These are phyloP conservation scores for rat (Rattus norvegicus) DNA, from an alignment of 2,113 vertebrate species.

Conservation along the genomic window DNA sequence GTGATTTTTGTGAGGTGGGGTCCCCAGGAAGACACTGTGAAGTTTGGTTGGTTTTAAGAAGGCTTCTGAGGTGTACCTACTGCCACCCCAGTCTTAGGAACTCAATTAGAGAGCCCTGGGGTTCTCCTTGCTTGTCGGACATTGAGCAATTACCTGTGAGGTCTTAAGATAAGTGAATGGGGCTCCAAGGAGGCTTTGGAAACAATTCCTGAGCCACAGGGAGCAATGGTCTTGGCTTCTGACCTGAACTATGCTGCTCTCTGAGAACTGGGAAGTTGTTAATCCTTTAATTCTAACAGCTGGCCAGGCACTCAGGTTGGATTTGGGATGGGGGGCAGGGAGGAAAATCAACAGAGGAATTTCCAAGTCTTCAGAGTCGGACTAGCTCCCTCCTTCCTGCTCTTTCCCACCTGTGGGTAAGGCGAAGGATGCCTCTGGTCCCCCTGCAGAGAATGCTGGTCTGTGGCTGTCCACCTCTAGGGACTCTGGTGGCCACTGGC, in stretches of 20 bases:
- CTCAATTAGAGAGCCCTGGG: slow-evolving; percentile 66
- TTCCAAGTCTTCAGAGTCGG: slow-evolving; percentile 53
- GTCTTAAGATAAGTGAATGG: slow-evolving; percentile 78
- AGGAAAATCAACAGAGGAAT: slow-evolving; percentile 73
- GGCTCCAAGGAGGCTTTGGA: slow-evolving; percentile 67
- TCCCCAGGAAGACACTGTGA: slow-evolving; percentile 58
- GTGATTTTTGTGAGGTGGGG: neutral
- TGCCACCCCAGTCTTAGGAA: slow-evolving; percentile 64
- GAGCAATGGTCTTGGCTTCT: slow-evolving; percentile 73
- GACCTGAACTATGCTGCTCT: slow-evolving; percentile 73
- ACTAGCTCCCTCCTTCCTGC: neutral
- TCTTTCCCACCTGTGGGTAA: neutral
- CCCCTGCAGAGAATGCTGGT: neutral
- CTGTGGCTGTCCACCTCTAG: too few species aligned
- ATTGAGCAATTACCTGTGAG: slow-evolving; percentile 70
- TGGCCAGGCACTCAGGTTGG: slow-evolving; percentile 80
- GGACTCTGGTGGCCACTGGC: neutral
- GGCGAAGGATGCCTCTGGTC: accelerated
- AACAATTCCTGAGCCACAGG: slow-evolving; percentile 63
- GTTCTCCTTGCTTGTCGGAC: slow-evolving; percentile 63
- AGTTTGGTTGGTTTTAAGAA: slow-evolving; percentile 68
- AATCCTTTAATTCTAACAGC: slow-evolving; percentile 82
- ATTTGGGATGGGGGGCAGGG: slow-evolving; percentile 72
- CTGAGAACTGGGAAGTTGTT: slow-evolving; percentile 80
- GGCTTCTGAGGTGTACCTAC: slow-evolving; percentile 68